Conservation (phyloP, 2,113 vertebrate genomes). For the Ovibos moschatus region DNA sequence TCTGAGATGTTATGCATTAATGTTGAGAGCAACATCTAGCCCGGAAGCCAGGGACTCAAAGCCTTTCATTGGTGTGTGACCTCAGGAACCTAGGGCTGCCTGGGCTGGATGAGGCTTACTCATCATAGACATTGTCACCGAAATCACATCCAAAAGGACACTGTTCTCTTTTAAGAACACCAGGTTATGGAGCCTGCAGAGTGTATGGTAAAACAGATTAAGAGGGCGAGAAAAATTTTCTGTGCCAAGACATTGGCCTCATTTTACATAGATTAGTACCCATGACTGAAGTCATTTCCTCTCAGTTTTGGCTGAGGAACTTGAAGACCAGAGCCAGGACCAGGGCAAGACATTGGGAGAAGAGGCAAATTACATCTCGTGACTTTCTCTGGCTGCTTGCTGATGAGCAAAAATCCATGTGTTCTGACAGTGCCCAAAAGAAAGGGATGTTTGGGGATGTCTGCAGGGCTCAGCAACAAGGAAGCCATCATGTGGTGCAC, state of each 20-base stretch:
- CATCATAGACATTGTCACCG: not conserved
- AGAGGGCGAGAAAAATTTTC: constrained; percentile 29
- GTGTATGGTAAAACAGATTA: constrained; percentile 30
- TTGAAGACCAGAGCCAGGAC: not conserved
- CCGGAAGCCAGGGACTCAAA: constrained; percentile 46
- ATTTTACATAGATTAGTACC: not conserved
- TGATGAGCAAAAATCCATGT: not conserved
- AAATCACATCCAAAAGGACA: constrained; percentile 33
- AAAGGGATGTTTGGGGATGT: not conserved
- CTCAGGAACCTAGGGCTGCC: constrained; percentile 29
- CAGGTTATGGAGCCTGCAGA: not conserved
- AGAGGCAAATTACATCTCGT: not conserved
- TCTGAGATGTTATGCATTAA: constrained; percentile 61
- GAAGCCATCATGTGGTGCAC: not conserved
- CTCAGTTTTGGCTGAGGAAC: not conserved
- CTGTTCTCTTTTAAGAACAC: not conserved
- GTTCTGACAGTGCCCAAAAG: not conserved
- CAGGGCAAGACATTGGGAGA: not conserved
- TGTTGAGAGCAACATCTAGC: constrained; percentile 52
- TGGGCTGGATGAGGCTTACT: not conserved
- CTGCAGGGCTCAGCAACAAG: not conserved
- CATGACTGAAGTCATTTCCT: constrained; percentile 18
- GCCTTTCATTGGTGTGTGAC: constrained; percentile 45
- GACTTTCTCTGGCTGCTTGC: not conserved
- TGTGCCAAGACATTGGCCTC: not conserved